Percentiles rank a stretch among this genome's conserved stretches.
These are phyloP conservation scores for Cataglyphis livida DNA, from an alignment of 2,888 invertebrate species.

Conservation along the genomic window DNA sequence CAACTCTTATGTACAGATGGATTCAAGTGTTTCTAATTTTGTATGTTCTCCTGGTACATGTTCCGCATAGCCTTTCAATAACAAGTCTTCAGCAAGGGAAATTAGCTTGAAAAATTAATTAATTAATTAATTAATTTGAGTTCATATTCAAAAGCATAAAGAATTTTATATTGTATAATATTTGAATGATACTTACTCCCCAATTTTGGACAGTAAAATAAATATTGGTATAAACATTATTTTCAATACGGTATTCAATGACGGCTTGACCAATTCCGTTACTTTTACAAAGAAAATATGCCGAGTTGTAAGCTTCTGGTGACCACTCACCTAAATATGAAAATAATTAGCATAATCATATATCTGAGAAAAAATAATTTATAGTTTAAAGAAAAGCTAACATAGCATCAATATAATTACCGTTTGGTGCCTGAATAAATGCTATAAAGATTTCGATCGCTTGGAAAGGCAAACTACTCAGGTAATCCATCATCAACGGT, in stretches of 20 bases:
- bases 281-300: slow-evolving; percentile 90
- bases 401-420: slow-evolving; percentile 85
- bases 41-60: slow-evolving; percentile 87
- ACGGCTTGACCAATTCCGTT: slow-evolving; percentile 94
- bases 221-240: slow-evolving; percentile 92
- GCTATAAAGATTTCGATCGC: slow-evolving; percentile 97
- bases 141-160: not conserved
- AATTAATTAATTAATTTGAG: not conserved
- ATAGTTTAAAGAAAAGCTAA: not conserved
- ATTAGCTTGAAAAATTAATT: slow-evolving; percentile 88
- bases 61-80: slow-evolving; percentile 93
- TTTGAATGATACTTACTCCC: slow-evolving; percentile 88
- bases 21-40: slow-evolving; percentile 63
- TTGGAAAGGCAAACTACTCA: slow-evolving; percentile 96
- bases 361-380: not conserved
- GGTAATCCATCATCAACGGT: slow-evolving; percentile 97
- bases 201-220: slow-evolving; percentile 92
- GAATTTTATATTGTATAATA: not conserved
- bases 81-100: slow-evolving; percentile 95
- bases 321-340: slow-evolving; percentile 89
- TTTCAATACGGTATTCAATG: slow-evolving; percentile 93
- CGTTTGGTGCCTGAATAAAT: slow-evolving; percentile 93
- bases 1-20: slow-evolving; percentile 24
- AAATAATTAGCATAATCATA: slow-evolving; percentile 41
- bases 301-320: slow-evolving; percentile 91